These are phyloP conservation scores for Heliconius hortense DNA, from an alignment of 2,888 invertebrate species.

Conservation along the genomic window DNA sequence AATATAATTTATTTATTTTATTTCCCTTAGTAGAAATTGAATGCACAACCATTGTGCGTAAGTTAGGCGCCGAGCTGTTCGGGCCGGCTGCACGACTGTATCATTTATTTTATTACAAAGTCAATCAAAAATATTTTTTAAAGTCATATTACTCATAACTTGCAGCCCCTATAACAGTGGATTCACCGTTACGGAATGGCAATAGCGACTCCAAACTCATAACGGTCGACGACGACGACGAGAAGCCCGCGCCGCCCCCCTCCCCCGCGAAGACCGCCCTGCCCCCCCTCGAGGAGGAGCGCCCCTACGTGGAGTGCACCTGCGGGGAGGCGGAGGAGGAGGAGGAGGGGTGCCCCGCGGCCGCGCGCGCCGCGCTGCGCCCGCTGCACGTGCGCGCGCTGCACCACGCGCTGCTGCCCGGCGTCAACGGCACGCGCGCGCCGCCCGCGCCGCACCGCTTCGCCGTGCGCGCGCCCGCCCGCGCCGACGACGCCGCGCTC, in stretches of 20 bases:
- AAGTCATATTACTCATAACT: background rate
- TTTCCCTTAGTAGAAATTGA: too few relatives aligned
- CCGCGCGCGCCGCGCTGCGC: constrained; percentile 60
- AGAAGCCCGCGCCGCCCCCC: constrained; percentile 26
- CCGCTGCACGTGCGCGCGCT: constrained; percentile 78
- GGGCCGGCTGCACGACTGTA: too few relatives aligned
- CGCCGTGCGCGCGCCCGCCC: constrained; percentile 64
- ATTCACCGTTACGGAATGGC: constrained; percentile 72
- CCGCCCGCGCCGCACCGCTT: constrained; percentile 64
- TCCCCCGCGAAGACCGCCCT: constrained; percentile 45
- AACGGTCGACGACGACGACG: constrained; percentile 25
- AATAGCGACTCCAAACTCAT: constrained; percentile 41
- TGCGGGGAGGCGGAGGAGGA: constrained; percentile 53
- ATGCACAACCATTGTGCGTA: too few relatives aligned
- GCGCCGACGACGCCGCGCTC: constrained; percentile 59
- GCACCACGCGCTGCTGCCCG: constrained; percentile 79
- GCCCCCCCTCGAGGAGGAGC: constrained; percentile 63
- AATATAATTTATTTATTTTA: background rate
- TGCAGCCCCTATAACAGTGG: constrained; percentile 58
- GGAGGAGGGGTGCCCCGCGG: constrained; percentile 64
- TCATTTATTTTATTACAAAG: too few relatives aligned
- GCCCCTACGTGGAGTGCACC: constrained; percentile 59
- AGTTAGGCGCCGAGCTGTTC: too few relatives aligned
- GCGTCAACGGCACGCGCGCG: constrained; percentile 83
- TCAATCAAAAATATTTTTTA: too few relatives aligned